Evolutionary conservation across 2,797 vertebrate genomes (phyloP), one percentile per base, ranked within the genome.

Genomic region (Myotis myotis): DNA sequence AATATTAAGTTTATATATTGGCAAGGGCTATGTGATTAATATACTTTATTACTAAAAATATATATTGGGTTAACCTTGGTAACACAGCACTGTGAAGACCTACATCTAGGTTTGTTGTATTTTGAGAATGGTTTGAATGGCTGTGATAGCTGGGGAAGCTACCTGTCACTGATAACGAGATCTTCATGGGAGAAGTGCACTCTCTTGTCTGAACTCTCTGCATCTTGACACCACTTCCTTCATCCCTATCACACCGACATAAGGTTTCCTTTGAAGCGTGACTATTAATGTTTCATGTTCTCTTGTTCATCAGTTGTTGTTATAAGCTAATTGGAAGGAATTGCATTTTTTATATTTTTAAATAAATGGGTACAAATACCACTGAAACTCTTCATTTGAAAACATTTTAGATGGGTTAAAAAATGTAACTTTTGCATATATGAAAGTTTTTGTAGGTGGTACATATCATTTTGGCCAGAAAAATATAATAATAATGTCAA

Each of bases 401-500:
- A 87, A 83, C 93, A 38, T 55, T 28, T 57, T 62, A 53, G 60
- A 64, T 79, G 28, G 5, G 23, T 44, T 93, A 83, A 95, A 72
- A 95, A 78, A 53, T 25, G 1, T 83, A 53, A 36, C 60, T 91
- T 30, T 81, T 70, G 10, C 28, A 57, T 15, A 60, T 38, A 44
- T 62, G n/a, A 33, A 33, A 90, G 5, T 82, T 74, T 74, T 74
- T 49, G 30, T 75, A 51, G 25, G 47, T 49, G n/a, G 57, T 44
- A 55, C 1, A 3, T 64, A 78, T 75, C 13, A 92, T 78, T 92
- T 85, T 55, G 19, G 11, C 1, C 68, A 95, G 78, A 95, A 97
- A 97, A 94, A 94, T 36, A 28, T 86, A 81, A 79, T 44, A 79
- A 85, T 36, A 74, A 72, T 91, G 51, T 44, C 55, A 71, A 76